A percentile compares a stretch with the other conserved stretches of the same genome.
phyloP scores from a whole-genome alignment of 1,140 invertebrate genomes.

The Telenomus remus region DNA sequence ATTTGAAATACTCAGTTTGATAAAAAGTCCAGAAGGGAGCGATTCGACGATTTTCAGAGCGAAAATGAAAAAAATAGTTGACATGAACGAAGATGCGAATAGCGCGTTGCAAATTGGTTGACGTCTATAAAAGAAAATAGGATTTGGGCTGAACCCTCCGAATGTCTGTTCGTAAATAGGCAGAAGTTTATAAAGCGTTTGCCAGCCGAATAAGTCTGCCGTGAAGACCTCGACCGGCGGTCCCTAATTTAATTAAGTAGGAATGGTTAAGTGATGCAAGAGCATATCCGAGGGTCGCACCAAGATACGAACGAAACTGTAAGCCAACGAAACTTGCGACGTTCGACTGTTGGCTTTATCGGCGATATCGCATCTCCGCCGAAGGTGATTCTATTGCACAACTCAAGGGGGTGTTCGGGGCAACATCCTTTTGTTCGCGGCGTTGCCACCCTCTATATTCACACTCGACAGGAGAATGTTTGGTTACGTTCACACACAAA shows the following conservation, averaged over 20 bases:
- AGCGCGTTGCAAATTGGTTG: too few species aligned
- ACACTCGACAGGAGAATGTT: slow-evolving; percentile 41
- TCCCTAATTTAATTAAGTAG: slow-evolving; percentile 57
- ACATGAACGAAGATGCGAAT: too few species aligned
- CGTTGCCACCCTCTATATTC: slow-evolving; percentile 53
- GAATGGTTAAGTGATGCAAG: slow-evolving; percentile 49
- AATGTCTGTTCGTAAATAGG: slow-evolving; percentile 9
- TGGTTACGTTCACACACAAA: slow-evolving; percentile 3
- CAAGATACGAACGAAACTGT: slow-evolving; percentile 34
- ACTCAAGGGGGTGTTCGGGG: slow-evolving; percentile 26
- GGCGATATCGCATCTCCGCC: slow-evolving; percentile 46
- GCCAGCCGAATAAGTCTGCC: slow-evolving; percentile 10
- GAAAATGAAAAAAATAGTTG: too few species aligned
- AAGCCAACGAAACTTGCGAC: slow-evolving; percentile 37
- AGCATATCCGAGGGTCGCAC: slow-evolving; percentile 42
- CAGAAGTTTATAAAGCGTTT: slow-evolving; percentile 31
- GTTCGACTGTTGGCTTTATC: slow-evolving; percentile 47
- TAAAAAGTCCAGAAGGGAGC: too few species aligned
- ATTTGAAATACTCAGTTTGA: too few species aligned
- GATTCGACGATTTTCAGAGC: too few species aligned
- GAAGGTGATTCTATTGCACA: slow-evolving; percentile 49
- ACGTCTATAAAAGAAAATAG: background rate
- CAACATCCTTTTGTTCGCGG: slow-evolving; percentile 53
- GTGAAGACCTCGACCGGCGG: slow-evolving; percentile 9
- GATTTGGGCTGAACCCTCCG: too few species aligned